phyloP scores from a whole-genome alignment of 2,888 invertebrate species.

The Auanema freiburgensis region DNA sequence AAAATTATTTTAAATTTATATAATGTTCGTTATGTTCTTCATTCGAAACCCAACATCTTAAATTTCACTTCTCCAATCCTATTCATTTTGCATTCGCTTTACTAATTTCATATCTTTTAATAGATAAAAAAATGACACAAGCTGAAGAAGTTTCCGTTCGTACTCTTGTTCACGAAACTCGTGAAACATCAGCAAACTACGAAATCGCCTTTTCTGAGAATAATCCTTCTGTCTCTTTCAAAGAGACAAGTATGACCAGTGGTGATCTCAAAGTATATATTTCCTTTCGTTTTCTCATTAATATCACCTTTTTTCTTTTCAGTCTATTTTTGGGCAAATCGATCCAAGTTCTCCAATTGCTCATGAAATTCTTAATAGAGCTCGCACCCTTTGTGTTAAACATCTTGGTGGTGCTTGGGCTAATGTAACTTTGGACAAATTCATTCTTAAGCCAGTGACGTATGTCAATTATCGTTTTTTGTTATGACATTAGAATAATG shows the following conservation, averaged over 20 bases:
- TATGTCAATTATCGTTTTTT: constrained; percentile 25
- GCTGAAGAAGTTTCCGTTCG: not conserved
- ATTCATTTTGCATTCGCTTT: not conserved
- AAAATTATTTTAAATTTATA: not conserved
- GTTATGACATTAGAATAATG: constrained; percentile 1
- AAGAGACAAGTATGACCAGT: constrained; percentile 39
- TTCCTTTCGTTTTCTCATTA: not conserved
- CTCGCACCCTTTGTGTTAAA: constrained; percentile 49
- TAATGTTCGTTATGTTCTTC: too few species aligned
- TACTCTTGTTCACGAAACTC: not conserved
- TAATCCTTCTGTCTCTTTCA: constrained; percentile 38
- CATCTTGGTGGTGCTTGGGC: constrained; percentile 55
- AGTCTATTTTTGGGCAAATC: constrained; percentile 46
- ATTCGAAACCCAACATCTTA: too few species aligned
- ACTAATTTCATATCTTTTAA: constrained; percentile 3
- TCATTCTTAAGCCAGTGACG: constrained; percentile 46
- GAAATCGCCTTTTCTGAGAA: constrained; percentile 38
- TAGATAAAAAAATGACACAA: constrained; percentile 2
- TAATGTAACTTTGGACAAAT: constrained; percentile 36
- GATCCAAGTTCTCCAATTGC: constrained; percentile 39
- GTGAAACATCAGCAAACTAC: constrained; percentile 18
- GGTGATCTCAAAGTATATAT: constrained; percentile 36
- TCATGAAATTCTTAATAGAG: constrained; percentile 38
- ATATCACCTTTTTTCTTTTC: constrained; percentile 8
- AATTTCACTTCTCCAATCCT: not conserved